Percentiles rank a stretch among this genome's conserved stretches.
Conservation (phyloP, 2,888 invertebrate genomes). For the Ypsolopha sequella region DNA sequence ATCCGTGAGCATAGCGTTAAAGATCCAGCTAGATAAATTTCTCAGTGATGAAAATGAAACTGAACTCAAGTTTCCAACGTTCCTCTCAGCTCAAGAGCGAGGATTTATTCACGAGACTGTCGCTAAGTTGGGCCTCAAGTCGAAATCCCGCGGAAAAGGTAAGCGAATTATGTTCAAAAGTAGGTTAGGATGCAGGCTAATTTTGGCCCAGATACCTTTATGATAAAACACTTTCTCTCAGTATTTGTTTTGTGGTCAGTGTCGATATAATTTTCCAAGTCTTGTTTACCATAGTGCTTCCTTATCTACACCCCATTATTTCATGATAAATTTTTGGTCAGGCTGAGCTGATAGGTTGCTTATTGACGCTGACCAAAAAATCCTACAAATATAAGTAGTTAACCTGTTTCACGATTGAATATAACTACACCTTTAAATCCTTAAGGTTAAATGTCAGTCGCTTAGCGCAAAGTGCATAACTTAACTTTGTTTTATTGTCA, state of each 20-base stretch:
- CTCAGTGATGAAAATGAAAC: slow-evolving; percentile 58
- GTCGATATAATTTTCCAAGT: too few relatives aligned
- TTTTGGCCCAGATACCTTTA: not conserved
- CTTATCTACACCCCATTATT: too few relatives aligned
- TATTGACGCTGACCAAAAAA: too few relatives aligned
- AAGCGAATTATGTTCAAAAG: slow-evolving; percentile 11
- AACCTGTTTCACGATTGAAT: too few relatives aligned
- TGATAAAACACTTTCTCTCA: not conserved
- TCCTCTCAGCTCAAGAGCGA: slow-evolving; percentile 81
- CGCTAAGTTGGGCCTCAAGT: slow-evolving; percentile 77
- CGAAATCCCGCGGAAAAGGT: slow-evolving; percentile 88
- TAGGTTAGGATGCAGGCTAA: slow-evolving; percentile 7
- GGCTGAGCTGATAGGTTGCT: too few relatives aligned
- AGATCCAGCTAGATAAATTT: slow-evolving; percentile 61
- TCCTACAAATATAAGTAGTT: too few relatives aligned
- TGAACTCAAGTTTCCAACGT: slow-evolving; percentile 76
- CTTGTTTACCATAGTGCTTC: too few relatives aligned
- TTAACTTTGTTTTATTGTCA: too few relatives aligned
- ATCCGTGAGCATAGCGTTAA: slow-evolving; percentile 61
- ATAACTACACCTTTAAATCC: too few relatives aligned
- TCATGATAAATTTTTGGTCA: too few relatives aligned
- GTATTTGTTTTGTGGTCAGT: not conserved
- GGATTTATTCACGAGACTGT: slow-evolving; percentile 84
- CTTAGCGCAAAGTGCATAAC: too few relatives aligned
- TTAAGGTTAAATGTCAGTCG: too few relatives aligned